phyloP scores from a whole-genome alignment of 2,113 vertebrate genomes.

The Rhinolophus ferrumequinum region DNA sequence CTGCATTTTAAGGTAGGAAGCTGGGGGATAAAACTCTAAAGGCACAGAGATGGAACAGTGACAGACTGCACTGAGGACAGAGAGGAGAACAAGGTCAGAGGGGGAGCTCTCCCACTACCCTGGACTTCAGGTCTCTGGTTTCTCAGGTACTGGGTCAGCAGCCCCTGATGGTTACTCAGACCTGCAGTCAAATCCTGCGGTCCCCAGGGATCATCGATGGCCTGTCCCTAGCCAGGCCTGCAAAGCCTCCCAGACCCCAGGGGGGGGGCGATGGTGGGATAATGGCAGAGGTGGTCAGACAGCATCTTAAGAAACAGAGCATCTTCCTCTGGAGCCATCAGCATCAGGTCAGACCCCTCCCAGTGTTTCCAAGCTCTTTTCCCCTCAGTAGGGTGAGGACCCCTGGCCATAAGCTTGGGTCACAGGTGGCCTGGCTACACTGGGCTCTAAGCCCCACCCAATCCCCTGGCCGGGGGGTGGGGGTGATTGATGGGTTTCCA shows the following conservation, averaged over 20 bases:
- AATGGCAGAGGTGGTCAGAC: not conserved
- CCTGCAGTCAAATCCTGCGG: not conserved
- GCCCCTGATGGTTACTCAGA: not conserved
- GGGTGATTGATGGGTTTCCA: slow-evolving; percentile 52
- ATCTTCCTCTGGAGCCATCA: not conserved
- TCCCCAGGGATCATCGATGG: not conserved
- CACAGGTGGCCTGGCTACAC: slow-evolving; percentile 20
- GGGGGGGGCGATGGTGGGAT: not conserved
- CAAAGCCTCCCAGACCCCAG: not conserved
- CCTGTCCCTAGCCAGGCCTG: not conserved
- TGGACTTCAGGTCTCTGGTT: not conserved
- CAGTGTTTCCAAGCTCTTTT: not conserved
- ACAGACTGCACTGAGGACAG: not conserved
- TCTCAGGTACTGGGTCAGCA: not conserved
- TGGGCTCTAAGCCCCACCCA: not conserved
- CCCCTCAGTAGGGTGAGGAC: not conserved
- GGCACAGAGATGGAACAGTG: not conserved
- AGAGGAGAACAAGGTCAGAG: not conserved
- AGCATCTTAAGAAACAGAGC: not conserved
- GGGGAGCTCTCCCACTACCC: not conserved
- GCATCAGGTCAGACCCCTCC: not conserved
- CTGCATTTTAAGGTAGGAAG: not conserved
- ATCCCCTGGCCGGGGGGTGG: not conserved
- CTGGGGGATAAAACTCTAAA: not conserved
- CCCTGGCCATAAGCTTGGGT: not conserved